phyloP scores from a whole-genome alignment of 1,140 invertebrate genomes.

The Panulirus ornatus region DNA sequence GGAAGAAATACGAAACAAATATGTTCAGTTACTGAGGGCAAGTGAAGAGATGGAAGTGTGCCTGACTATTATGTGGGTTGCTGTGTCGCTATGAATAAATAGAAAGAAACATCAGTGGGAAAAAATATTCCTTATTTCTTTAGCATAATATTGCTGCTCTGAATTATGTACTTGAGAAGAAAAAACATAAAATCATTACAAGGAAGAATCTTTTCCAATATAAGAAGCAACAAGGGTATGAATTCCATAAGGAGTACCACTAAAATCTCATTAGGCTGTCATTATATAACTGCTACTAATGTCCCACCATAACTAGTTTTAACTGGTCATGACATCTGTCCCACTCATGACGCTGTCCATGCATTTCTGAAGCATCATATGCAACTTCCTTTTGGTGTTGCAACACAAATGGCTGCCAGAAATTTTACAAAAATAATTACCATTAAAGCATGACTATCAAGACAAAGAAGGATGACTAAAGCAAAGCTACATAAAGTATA shows the following conservation, averaged over 20 bases:
- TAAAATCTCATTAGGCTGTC: not conserved
- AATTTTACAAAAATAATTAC: not conserved
- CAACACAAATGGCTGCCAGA: conserved; percentile 5
- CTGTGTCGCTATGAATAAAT: too few species aligned
- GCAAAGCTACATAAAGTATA: conserved; percentile 19
- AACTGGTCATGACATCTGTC: conserved; percentile 29
- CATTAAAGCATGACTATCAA: conserved; percentile 5
- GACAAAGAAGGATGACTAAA: conserved; percentile 5
- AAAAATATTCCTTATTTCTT: too few species aligned
- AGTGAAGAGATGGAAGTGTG: too few species aligned
- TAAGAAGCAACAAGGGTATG: not conserved
- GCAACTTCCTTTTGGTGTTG: not conserved
- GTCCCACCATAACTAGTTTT: not conserved
- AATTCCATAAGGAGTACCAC: not conserved
- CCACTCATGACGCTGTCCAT: conserved; percentile 47
- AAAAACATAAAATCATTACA: not conserved
- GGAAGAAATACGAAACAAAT: too few species aligned
- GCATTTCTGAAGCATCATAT: conserved; percentile 53
- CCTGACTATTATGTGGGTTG: too few species aligned
- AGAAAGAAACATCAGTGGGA: too few species aligned
- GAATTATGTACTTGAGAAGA: too few species aligned
- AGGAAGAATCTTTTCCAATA: not conserved
- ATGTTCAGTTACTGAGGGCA: too few species aligned
- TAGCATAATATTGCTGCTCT: too few species aligned
- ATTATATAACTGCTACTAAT: not conserved